phyloP scores from a whole-genome alignment of 2,797 vertebrate genomes.

The Hypotaenidia philippensis region DNA sequence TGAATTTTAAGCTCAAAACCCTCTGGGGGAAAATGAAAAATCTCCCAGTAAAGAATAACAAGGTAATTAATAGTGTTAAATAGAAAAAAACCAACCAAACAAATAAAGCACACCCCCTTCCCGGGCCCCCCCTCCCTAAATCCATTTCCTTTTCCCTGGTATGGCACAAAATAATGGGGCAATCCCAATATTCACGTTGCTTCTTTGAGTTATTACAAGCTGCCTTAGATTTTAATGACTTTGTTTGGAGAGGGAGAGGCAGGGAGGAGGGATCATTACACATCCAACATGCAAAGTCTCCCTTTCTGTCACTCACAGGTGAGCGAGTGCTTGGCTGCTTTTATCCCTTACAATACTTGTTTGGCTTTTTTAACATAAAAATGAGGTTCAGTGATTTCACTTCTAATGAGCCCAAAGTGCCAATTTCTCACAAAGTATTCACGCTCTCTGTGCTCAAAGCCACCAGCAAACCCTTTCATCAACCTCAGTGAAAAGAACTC shows the following conservation, averaged over 20 bases:
- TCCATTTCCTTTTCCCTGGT: not conserved
- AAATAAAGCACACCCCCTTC: too few relatives aligned
- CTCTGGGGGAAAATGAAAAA: not conserved
- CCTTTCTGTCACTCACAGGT: conserved; percentile 33
- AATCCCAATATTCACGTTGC: not conserved
- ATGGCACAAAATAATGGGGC: not conserved
- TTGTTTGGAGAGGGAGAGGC: not conserved
- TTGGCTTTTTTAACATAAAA: conserved; percentile 24
- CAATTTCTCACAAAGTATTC: conserved; percentile 35
- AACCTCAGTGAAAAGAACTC: conserved; percentile 1
- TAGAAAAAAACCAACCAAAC: not conserved
- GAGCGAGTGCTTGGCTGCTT: not conserved
- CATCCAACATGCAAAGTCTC: not conserved
- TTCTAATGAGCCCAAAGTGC: conserved; percentile 52
- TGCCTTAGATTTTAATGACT: conserved; percentile 15
- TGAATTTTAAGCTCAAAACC: not conserved
- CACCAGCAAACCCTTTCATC: conserved; percentile 54
- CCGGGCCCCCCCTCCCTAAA: not conserved
- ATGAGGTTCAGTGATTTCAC: conserved; percentile 30
- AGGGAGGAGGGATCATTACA: not conserved
- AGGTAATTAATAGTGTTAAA: not conserved
- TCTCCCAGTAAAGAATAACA: not conserved
- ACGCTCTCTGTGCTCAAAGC: not conserved
- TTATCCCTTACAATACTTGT: not conserved
- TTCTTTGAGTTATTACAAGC: not conserved